Evolutionary conservation across 2,888 invertebrate species (phyloP), one percentile per base, ranked within the genome.

Genomic region (Onthophagus sagittarius): DNA sequence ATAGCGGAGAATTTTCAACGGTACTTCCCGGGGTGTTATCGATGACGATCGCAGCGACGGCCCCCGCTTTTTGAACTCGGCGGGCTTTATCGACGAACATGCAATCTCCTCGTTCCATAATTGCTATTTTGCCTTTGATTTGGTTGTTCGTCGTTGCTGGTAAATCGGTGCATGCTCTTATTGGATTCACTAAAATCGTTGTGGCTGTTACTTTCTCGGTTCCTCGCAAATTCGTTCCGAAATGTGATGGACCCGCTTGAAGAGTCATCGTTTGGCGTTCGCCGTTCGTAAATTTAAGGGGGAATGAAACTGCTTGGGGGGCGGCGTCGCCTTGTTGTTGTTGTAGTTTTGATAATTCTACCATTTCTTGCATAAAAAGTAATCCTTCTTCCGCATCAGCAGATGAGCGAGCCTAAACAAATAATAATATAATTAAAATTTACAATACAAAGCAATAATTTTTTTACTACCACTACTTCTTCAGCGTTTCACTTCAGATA

Each of bases 311-410:
- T 77, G 83, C 87, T 84, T 88, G 88, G 1, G 90, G 88, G 14
- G 86, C 83, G 0, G 88, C 86, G 75, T 92, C 92, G 0, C 87
- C 83, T 77, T 88, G 87, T 74, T 88, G 87, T 0, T 87, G 82
- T 81, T 94, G 90, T 75, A 92, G 86, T 78, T 94, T 93, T 71
- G 95, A 95, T 78, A 97, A 87, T 82, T 96, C 95, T 0, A 96
- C 90, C 96, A 99, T 97, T 86, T 99, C 98, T 81, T 96, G 94
- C 97, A 99, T 98, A 83, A 99, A 98, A 11, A 94, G 88, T 53
- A 97, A 87, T 0, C 99, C 98, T 86, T 97, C 95, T 79, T 96
- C 94, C 0, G 96, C 98, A 82, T 96, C 94, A 79, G 93, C 92
- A 0, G 93, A 87, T 7, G 94, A 92, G 81, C 92, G 91, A 2